Evolutionary conservation across 2,113 vertebrate species (phyloP).

Genomic region (Halichoeres trimaculatus): DNA sequence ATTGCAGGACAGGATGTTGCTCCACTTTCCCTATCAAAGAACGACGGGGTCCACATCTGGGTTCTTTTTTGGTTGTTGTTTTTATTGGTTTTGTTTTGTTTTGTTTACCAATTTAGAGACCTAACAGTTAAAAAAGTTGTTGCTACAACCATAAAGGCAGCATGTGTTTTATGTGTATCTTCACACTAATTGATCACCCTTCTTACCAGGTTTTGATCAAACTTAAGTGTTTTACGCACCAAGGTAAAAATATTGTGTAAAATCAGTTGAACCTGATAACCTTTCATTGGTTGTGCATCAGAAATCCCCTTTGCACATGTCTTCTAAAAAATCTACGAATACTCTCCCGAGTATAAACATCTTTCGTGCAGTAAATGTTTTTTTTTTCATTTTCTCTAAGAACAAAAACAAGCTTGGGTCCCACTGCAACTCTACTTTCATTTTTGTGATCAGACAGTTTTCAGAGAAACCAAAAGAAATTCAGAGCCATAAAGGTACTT

Average conservation of each 20-base stretch:
- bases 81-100: too few relatives aligned
- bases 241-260: background rate
- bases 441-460: slow-evolving; percentile 26
- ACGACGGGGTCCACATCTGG: too few relatives aligned
- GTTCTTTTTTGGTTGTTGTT: too few relatives aligned
- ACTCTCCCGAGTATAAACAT: slow-evolving; percentile 7
- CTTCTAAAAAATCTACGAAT: background rate
- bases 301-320: background rate
- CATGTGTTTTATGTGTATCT: too few relatives aligned
- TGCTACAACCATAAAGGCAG: too few relatives aligned
- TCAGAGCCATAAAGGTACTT: slow-evolving; percentile 37
- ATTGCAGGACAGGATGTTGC: too few relatives aligned
- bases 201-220: too few relatives aligned
- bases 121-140: too few relatives aligned
- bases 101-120: too few relatives aligned
- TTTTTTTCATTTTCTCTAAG: slow-evolving; percentile 5
- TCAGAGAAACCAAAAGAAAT: slow-evolving; percentile 48
- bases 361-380: slow-evolving; percentile 15
- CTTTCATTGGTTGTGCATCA: background rate
- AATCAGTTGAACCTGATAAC: background rate
- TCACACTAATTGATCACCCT: too few relatives aligned
- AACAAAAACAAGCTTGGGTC: slow-evolving; percentile 38
- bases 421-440: slow-evolving; percentile 21
- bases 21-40: too few relatives aligned
- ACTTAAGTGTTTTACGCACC: too few relatives aligned